These are phyloP conservation scores for Cettia cetti DNA, from an alignment of 2,113 vertebrate genomes.

Conservation along the genomic window DNA sequence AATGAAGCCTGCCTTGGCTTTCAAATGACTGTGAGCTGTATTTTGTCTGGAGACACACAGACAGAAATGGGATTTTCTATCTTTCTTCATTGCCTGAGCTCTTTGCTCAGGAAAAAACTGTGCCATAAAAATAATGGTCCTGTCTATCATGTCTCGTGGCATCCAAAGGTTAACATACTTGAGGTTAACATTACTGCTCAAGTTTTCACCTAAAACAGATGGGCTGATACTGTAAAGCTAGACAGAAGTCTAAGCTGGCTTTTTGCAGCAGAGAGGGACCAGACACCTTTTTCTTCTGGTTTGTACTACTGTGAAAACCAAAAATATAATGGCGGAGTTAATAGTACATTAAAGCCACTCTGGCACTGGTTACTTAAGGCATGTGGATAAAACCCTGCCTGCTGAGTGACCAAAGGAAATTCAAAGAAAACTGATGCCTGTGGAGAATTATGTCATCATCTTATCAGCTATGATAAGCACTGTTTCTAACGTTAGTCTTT, in stretches of 20 bases:
- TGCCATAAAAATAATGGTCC: constrained; percentile 67
- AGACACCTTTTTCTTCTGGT: constrained; percentile 53
- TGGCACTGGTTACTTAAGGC: not conserved
- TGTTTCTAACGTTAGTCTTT: not conserved
- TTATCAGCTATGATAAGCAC: not conserved
- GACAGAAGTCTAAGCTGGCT: constrained; percentile 45
- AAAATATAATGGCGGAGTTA: not conserved
- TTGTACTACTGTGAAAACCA: constrained; percentile 36
- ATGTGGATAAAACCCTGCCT: not conserved
- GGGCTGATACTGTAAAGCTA: constrained; percentile 58
- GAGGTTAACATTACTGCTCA: constrained; percentile 47
- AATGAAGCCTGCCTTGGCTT: constrained; percentile 63
- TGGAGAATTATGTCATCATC: not conserved
- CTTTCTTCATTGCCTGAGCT: not conserved
- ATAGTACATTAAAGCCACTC: not conserved
- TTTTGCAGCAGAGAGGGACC: constrained; percentile 47
- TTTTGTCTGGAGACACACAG: constrained; percentile 69
- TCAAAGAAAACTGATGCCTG: not conserved
- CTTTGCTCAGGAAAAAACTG: constrained; percentile 52
- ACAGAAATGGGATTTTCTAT: constrained; percentile 60
- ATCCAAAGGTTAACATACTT: constrained; percentile 68
- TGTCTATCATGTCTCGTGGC: constrained; percentile 64
- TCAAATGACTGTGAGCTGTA: constrained; percentile 46
- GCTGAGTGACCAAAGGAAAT: not conserved
- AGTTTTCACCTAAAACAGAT: constrained; percentile 62